These are phyloP conservation scores for Meleagris gallopavo DNA, from an alignment of 2,113 vertebrate species.

Conservation along the genomic window DNA sequence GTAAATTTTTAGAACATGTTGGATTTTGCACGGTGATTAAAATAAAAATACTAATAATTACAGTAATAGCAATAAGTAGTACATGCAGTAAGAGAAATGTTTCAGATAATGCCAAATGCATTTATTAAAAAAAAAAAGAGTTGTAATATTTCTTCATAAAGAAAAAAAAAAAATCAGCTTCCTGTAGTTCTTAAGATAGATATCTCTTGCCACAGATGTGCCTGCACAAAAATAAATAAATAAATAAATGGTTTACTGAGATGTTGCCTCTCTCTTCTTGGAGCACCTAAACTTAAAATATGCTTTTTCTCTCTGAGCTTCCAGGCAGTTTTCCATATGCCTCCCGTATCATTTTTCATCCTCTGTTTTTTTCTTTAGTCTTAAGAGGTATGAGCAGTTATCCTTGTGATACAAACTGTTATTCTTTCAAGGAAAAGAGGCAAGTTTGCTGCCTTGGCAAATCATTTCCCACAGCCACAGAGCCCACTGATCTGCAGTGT, in stretches of 20 bases:
- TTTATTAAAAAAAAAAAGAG: background rate
- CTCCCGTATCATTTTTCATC: background rate
- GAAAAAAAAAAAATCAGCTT: background rate
- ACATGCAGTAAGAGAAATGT: background rate
- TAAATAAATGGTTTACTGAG: background rate
- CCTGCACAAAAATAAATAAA: background rate
- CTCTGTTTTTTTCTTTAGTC: background rate
- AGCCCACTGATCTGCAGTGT: background rate
- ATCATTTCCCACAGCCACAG: background rate
- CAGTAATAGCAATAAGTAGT: background rate
- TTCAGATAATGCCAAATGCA: background rate
- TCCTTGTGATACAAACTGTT: background rate
- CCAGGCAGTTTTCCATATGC: background rate
- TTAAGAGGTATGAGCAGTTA: background rate
- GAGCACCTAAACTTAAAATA: background rate
- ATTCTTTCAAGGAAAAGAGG: background rate
- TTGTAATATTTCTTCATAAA: background rate
- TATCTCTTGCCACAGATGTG: background rate
- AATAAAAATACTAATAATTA: background rate
- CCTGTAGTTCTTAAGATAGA: background rate
- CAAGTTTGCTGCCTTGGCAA: background rate
- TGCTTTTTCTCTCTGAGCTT: background rate
- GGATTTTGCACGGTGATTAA: background rate
- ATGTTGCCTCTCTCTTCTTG: background rate
- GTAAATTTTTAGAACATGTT: background rate